Evolutionary conservation across 2,113 vertebrate species (phyloP).

Genomic region (Hypomesus transpacificus): DNA sequence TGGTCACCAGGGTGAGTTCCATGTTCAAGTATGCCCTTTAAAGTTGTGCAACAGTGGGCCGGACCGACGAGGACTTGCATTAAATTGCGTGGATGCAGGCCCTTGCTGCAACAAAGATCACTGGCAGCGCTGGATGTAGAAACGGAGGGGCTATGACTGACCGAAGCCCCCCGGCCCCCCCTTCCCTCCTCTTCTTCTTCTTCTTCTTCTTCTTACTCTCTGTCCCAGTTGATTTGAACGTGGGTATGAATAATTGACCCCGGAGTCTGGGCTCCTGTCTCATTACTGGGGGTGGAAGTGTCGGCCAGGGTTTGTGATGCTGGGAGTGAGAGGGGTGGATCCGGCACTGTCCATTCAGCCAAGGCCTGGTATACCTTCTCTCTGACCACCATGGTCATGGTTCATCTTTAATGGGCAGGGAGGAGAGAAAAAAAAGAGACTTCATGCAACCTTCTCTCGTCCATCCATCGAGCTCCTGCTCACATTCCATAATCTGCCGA

Average conservation of each 20-base stretch:
- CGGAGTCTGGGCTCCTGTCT: constrained; percentile 64
- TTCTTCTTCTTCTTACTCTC: constrained; percentile 2
- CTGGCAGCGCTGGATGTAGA: constrained; percentile 43
- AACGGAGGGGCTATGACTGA: constrained; percentile 48
- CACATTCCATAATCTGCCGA: no score
- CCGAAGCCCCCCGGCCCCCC: constrained; percentile 24
- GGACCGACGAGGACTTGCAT: constrained; percentile 56
- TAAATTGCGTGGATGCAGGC: constrained; percentile 56
- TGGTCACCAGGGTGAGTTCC: constrained; percentile 43
- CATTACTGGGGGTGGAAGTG: constrained; percentile 73
- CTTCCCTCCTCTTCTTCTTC: background rate
- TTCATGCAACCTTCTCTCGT: background rate
- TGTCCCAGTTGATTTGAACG: constrained; percentile 61
- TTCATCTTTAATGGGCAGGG: constrained; percentile 75
- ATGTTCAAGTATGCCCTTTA: constrained; percentile 68
- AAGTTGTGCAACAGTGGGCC: constrained; percentile 55
- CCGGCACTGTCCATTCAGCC: constrained; percentile 35
- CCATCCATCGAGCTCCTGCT: no score
- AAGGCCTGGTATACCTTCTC: constrained; percentile 47
- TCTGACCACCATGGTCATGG: constrained; percentile 62
- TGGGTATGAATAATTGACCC: constrained; percentile 76
- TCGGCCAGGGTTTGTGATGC: constrained; percentile 66
- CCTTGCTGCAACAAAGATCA: constrained; percentile 44
- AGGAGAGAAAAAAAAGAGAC: constrained; percentile 41
- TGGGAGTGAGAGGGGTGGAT: constrained; percentile 50